Evolutionary conservation across 2,888 invertebrate species (phyloP).

Genomic region (Oeneis ivallda): DNA sequence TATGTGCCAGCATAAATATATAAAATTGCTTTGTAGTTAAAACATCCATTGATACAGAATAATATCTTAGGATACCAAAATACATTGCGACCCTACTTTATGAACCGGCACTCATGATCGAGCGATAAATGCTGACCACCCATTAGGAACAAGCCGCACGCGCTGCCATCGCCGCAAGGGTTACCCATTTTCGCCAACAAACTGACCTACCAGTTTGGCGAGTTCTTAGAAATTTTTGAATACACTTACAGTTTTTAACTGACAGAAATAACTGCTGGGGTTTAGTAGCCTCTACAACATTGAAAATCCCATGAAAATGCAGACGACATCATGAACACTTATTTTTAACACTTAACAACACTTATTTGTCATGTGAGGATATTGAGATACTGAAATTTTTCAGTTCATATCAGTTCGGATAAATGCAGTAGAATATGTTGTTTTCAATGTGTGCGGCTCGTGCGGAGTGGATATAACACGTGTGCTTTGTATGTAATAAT

Average conservation of each 20-base stretch:
- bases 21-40: neutral
- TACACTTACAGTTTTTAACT: too few relatives aligned
- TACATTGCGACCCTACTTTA: conserved; percentile 16
- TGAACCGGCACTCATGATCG: conserved; percentile 1
- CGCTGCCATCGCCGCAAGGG: neutral
- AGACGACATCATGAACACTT: too few relatives aligned
- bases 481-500: neutral
- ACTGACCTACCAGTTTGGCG: too few relatives aligned
- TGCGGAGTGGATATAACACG: neutral
- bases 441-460: neutral
- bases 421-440: neutral
- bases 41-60: neutral
- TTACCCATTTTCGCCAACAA: too few relatives aligned
- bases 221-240: too few relatives aligned
- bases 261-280: too few relatives aligned
- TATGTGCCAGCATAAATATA: too few relatives aligned
- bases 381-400: neutral
- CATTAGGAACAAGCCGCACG: neutral
- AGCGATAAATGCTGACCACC: neutral
- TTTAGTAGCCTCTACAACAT: too few relatives aligned
- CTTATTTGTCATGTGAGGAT: too few relatives aligned
- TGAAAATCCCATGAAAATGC: too few relatives aligned
- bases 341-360: too few relatives aligned
- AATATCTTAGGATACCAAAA: neutral
- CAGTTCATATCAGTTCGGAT: neutral